These are phyloP conservation scores for Garra rufa DNA, from an alignment of 2,113 vertebrate genomes.

Conservation along the genomic window DNA sequence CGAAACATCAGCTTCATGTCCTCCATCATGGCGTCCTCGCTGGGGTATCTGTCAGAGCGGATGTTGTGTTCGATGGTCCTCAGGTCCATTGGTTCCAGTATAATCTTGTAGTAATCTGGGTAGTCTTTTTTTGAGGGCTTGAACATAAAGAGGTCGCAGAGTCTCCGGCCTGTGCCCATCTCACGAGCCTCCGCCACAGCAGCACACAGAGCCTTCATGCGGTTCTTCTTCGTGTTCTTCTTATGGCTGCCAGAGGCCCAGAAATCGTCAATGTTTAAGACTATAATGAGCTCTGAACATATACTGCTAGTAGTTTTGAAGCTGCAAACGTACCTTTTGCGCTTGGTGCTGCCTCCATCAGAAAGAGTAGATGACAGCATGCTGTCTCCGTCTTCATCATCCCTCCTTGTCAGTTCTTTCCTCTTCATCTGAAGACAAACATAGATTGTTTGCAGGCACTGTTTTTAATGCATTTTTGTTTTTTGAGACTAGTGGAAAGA, in stretches of 20 bases:
- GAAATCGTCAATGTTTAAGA: not conserved
- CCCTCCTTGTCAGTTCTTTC: slow-evolving; percentile 92
- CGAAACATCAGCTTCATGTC: slow-evolving; percentile 98
- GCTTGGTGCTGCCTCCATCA: slow-evolving; percentile 91
- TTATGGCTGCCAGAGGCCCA: slow-evolving; percentile 78
- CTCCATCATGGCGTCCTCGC: slow-evolving; percentile 91
- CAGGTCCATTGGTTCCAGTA: slow-evolving; percentile 97
- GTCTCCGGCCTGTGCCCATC: slow-evolving; percentile 83
- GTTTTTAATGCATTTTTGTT: no score
- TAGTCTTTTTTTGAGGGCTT: slow-evolving; percentile 99
- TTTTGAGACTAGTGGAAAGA: no score
- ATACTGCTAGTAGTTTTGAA: not conserved
- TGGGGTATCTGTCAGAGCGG: slow-evolving; percentile 90
- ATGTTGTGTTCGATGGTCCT: slow-evolving; percentile 96
- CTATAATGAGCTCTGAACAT: not conserved
- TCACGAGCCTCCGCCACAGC: slow-evolving; percentile 91
- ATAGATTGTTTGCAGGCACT: no score
- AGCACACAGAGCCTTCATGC: slow-evolving; percentile 92
- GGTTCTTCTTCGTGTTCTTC: slow-evolving; percentile 93
- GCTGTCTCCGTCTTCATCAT: slow-evolving; percentile 95
- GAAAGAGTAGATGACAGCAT: slow-evolving; percentile 96
- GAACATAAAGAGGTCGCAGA: slow-evolving; percentile 97
- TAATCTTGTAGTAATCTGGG: slow-evolving; percentile 98
- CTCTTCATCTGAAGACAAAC: slow-evolving; percentile 83
- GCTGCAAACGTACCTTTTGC: slow-evolving; percentile 84